phyloP scores from a whole-genome alignment of 2,888 invertebrate species.

The Amphiduros pacificus region DNA sequence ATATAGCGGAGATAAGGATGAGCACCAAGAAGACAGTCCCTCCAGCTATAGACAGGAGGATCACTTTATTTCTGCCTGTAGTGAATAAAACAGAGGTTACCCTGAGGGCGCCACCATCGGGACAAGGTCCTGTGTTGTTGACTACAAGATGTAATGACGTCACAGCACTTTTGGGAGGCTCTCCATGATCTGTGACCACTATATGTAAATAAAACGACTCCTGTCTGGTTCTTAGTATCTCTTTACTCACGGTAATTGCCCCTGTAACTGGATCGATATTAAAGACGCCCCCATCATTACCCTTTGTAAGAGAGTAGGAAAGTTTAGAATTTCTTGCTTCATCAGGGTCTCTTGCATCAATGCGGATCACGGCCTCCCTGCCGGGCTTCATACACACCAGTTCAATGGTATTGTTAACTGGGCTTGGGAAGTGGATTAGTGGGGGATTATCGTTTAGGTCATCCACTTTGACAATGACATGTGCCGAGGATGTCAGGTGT shows the following conservation, averaged over 20 bases:
- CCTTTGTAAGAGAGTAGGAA: constrained; percentile 34
- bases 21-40: background rate
- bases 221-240: constrained; percentile 22
- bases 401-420: constrained; percentile 10
- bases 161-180: constrained; percentile 7
- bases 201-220: constrained; percentile 19
- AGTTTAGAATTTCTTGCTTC: constrained; percentile 36
- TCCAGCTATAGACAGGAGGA: constrained; percentile 3
- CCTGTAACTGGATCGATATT: constrained; percentile 57
- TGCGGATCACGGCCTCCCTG: constrained; percentile 33
- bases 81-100: background rate
- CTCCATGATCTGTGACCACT: constrained; percentile 22
- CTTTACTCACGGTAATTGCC: constrained; percentile 47
- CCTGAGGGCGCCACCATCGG: background rate
- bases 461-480: constrained; percentile 8
- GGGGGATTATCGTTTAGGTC: constrained; percentile 16
- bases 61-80: background rate
- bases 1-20: background rate
- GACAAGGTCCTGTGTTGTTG: constrained; percentile 15
- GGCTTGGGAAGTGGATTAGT: constrained; percentile 6
- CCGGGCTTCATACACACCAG: constrained; percentile 17
- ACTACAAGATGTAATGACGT: constrained; percentile 10
- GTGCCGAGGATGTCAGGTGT: background rate
- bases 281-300: constrained; percentile 59
- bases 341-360: constrained; percentile 39